A percentile compares a stretch with the other conserved stretches of the same genome.
Evolutionary conservation across 1,140 invertebrate genomes (phyloP).

Genomic region (Condylostylus longicornis): DNA sequence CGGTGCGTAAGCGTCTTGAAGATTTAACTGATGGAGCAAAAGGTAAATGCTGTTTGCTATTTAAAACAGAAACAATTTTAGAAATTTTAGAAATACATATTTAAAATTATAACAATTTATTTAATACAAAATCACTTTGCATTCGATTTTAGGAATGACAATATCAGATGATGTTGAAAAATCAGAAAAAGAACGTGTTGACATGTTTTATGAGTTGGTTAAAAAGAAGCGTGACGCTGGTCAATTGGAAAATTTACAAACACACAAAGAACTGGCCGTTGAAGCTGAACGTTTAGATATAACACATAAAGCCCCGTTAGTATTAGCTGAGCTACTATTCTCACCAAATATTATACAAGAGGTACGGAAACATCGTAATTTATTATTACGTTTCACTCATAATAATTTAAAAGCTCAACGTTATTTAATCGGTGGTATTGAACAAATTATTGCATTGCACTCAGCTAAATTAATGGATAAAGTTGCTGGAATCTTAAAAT

Average conservation of each 20-base stretch:
- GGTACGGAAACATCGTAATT: conserved; percentile 49
- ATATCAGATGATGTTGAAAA: conserved; percentile 94
- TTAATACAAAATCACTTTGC: too few species aligned
- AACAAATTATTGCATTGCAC: conserved; percentile 79
- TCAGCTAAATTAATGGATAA: conserved; percentile 68
- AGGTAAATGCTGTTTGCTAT: too few species aligned
- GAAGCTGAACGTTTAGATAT: conserved; percentile 94
- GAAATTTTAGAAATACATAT: too few species aligned
- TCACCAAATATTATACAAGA: conserved; percentile 59
- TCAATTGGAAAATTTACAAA: conserved; percentile 40
- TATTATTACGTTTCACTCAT: conserved; percentile 74
- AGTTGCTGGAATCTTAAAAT: conserved; percentile 72
- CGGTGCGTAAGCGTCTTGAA: conserved; percentile 71
- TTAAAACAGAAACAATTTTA: too few species aligned
- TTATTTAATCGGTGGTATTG: conserved; percentile 87
- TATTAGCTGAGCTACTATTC: conserved; percentile 87
- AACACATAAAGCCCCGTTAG: conserved; percentile 80
- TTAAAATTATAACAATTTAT: too few species aligned
- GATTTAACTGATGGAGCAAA: conserved; percentile 86
- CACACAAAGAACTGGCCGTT: conserved; percentile 71
- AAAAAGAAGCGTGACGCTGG: conserved; percentile 55
- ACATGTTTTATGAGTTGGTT: conserved; percentile 82
- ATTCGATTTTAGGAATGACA: too few species aligned
- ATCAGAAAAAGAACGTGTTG: conserved; percentile 86
- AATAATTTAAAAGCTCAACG: conserved; percentile 85